Conservation (phyloP, 1,140 invertebrate genomes). For the Cherax destructor region DNA sequence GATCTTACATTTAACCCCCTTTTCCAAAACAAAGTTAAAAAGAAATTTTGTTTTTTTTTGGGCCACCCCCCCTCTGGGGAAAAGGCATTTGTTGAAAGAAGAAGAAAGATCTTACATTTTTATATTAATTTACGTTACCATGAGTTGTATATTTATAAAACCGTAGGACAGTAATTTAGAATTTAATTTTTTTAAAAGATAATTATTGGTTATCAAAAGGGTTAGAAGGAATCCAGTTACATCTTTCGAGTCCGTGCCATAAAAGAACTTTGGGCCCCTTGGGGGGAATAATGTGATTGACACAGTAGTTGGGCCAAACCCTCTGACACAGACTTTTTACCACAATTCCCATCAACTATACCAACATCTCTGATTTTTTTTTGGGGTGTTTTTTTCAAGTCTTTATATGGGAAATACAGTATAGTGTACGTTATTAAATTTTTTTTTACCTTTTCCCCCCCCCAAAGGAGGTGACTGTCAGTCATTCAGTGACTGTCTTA, state of each 20-base stretch:
- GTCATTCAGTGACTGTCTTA: no score
- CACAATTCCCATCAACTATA: slow-evolving; percentile 79
- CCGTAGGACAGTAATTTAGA: no score
- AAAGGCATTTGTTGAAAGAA: no score
- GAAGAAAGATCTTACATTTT: no score
- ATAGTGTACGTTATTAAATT: neutral
- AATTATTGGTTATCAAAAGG: slow-evolving; percentile 86
- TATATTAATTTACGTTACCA: no score
- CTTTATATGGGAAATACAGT: neutral
- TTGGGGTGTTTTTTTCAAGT: neutral
- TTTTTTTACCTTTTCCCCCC: no score
- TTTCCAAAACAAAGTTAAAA: no score
- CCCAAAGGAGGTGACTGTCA: no score
- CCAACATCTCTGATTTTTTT: slow-evolving; percentile 52
- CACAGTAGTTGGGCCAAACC: slow-evolving; percentile 78
- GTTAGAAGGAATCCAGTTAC: slow-evolving; percentile 80
- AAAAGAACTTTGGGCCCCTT: slow-evolving; percentile 85
- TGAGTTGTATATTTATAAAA: no score
- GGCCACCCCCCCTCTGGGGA: no score
- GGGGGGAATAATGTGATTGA: slow-evolving; percentile 83
- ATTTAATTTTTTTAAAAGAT: slow-evolving; percentile 77
- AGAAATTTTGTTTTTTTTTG: no score
- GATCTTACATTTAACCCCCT: no score
- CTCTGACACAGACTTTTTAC: slow-evolving; percentile 79
- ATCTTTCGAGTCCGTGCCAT: slow-evolving; percentile 86